These are phyloP conservation scores for Oscheius sp. DNA, from an alignment of 2,888 invertebrate genomes.

Conservation along the genomic window DNA sequence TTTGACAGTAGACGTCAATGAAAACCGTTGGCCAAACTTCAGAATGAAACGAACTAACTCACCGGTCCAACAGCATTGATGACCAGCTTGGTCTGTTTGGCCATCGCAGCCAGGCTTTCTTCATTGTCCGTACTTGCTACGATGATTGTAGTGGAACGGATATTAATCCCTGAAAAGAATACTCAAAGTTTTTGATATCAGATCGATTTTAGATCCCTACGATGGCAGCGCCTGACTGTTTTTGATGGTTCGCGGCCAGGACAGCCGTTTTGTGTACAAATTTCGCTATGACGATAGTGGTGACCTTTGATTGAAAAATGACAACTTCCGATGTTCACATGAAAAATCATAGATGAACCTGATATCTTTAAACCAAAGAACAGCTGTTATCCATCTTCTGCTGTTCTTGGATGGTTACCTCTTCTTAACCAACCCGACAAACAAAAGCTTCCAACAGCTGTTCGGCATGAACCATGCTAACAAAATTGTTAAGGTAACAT, in stretches of 20 bases:
- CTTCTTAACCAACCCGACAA: not conserved
- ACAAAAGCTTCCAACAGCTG: not conserved
- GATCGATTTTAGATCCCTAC: not conserved
- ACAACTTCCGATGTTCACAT: conserved; percentile 11
- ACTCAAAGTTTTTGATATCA: not conserved
- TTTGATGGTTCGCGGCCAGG: not conserved
- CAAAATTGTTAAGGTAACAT: not conserved
- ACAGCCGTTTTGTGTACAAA: conserved; percentile 17
- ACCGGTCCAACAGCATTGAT: conserved; percentile 92
- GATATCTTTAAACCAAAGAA: not conserved
- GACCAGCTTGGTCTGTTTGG: conserved; percentile 80
- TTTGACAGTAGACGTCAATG: not conserved
- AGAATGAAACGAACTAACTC: conserved; percentile 55
- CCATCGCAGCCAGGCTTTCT: conserved; percentile 83
- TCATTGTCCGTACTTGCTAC: conserved; percentile 83
- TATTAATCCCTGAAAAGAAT: conserved; percentile 52
- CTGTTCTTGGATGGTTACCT: not conserved
- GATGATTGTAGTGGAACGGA: conserved; percentile 76
- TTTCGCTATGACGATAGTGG: not conserved
- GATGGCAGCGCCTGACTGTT: conserved; percentile 5
- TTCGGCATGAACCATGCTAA: not conserved
- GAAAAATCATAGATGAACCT: not conserved
- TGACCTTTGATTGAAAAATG: conserved; percentile 14
- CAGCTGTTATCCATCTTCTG: not conserved
- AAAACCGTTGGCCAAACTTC: no score